Base-by-base conservation (phyloP, 2,888 invertebrate genomes). In the Troides oblongomaculatus region DNA sequence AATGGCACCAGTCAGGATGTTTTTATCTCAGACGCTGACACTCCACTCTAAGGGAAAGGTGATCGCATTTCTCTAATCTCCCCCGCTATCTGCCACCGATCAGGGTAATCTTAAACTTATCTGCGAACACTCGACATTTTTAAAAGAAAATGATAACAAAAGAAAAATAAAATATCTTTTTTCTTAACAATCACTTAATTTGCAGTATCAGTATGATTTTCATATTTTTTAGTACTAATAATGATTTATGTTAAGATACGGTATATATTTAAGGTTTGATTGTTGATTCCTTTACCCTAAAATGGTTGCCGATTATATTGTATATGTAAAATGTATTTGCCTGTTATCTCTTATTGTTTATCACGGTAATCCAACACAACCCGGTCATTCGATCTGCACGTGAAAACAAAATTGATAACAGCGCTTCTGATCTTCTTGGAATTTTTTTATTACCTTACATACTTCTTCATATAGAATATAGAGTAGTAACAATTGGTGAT, bases 51-150 rank as follows among this genome's bases (percentile, higher is more conserved):
- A 21, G 57, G 30, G 67, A 68, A 68, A 62, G 62, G 62, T 68
- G 63, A 68, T 39, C 23, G 36, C n/a, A 58, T 63, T 60, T 59
- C 36, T 60, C 59, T 68, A 68, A 68, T 64, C 68, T 64, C 50
- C 39, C 50, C 25, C 39, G 53, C 53, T 53, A 68, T 68, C 60
- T 64, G 64, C 6, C 68, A 53, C n/a, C 58, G 46, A 30, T 68
- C 46, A 68, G 8, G 17, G 30, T 62, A 58, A 68, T 62, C 68
- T 62, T 30, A 10, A 43, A 3, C 39, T 63, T 62, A 62, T 68
- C 62, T 62, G 10, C 17, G 50, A 57, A 39, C 57, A 23, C 17
- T 36, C 21, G 21, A 50, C n/a, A 23, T 17, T n/a, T 56, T 57
- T 39, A 23, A 56, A 60, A 30, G 4, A 1, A 50, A 62, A 46